Percentiles rank a stretch among this genome's conserved stretches.
Evolutionary conservation across 2,888 invertebrate genomes (phyloP).

Genomic region (Ormia ochracea): DNA sequence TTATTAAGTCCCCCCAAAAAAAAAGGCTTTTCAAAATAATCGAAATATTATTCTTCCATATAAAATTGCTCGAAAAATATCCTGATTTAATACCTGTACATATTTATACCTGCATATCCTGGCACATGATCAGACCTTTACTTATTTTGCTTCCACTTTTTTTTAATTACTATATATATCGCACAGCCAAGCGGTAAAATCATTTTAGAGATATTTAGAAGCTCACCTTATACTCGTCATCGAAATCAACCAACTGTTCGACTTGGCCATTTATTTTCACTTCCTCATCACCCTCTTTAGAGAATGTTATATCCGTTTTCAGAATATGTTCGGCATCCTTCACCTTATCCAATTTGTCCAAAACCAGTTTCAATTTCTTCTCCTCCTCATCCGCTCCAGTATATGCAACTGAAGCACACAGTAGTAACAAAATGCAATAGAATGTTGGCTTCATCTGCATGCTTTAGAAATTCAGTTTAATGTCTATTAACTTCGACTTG

Average conservation of each 20-base stretch:
- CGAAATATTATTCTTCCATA: too few relatives aligned
- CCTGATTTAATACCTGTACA: too few relatives aligned
- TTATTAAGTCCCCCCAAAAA: too few relatives aligned
- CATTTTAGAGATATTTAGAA: background rate
- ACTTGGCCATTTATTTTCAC: slow-evolving; percentile 67
- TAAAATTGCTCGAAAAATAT: too few relatives aligned
- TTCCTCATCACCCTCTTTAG: slow-evolving; percentile 60
- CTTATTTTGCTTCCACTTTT: too few relatives aligned
- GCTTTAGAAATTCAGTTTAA: background rate
- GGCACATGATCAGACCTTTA: too few relatives aligned
- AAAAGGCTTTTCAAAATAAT: too few relatives aligned
- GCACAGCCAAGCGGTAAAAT: too few relatives aligned
- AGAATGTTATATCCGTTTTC: slow-evolving; percentile 62
- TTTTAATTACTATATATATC: too few relatives aligned
- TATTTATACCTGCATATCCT: too few relatives aligned
- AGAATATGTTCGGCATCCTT: slow-evolving; percentile 58
- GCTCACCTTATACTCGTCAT: slow-evolving; percentile 70
- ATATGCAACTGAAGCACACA: background rate
- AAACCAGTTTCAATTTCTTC: slow-evolving; percentile 56
- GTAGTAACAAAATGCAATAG: slow-evolving; percentile 2
- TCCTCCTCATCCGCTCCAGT: slow-evolving; percentile 42
- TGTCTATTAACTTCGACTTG: background rate
- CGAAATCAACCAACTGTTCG: slow-evolving; percentile 64
- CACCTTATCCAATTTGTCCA: slow-evolving; percentile 62
- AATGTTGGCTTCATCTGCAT: slow-evolving; percentile 22